phyloP scores from a whole-genome alignment of 2,113 vertebrate genomes.

The Centropristis striata region DNA sequence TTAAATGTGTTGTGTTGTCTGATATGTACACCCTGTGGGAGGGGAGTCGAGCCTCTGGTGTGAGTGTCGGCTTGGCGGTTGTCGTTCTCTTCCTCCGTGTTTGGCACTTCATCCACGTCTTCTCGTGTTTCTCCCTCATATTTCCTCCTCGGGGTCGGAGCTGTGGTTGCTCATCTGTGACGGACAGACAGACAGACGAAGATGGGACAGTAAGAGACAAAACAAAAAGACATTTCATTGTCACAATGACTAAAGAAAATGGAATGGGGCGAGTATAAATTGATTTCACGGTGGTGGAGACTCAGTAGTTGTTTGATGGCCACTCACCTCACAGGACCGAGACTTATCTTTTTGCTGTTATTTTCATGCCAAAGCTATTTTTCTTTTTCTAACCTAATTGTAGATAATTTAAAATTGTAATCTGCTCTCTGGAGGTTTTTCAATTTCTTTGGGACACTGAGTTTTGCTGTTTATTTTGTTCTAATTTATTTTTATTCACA shows the following conservation, averaged over 20 bases:
- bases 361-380: neutral
- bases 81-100: slow-evolving; percentile 80
- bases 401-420: too few relatives aligned
- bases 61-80: slow-evolving; percentile 53
- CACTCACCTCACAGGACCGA: neutral
- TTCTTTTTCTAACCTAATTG: neutral
- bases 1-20: slow-evolving; percentile 40
- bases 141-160: slow-evolving; percentile 85
- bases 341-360: neutral
- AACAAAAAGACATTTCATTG: slow-evolving; percentile 55
- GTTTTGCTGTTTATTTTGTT: neutral
- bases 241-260: slow-evolving; percentile 58
- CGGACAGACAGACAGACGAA: slow-evolving; percentile 49
- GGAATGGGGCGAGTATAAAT: neutral
- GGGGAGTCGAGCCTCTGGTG: slow-evolving; percentile 43
- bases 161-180: slow-evolving; percentile 85
- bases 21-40: slow-evolving; percentile 55
- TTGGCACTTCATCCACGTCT: slow-evolving; percentile 70
- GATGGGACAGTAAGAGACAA: slow-evolving; percentile 9
- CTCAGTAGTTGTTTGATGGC: neutral
- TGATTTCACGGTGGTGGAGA: slow-evolving; percentile 22
- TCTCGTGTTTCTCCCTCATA: slow-evolving; percentile 76
- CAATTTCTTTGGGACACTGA: neutral
- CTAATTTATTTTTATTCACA: neutral
- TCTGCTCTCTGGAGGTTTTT: too few relatives aligned